phyloP scores from a whole-genome alignment of 2,113 vertebrate genomes.

The Camelus bactrianus region DNA sequence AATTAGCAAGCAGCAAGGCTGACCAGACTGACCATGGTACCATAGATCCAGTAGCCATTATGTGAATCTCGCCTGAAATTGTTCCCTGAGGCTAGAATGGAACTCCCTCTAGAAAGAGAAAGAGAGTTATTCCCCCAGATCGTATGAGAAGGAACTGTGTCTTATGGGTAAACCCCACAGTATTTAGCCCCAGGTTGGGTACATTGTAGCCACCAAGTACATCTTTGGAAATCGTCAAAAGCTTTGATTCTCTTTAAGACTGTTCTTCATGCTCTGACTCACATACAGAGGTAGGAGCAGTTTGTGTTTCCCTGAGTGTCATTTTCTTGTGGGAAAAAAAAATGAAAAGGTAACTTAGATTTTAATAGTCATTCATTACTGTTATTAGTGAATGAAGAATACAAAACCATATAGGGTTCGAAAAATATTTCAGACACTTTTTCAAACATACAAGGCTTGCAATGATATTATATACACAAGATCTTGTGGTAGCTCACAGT shows the following conservation, averaged over 20 bases:
- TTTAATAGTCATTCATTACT: slow-evolving; percentile 15
- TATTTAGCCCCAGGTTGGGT: neutral
- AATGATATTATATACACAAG: neutral
- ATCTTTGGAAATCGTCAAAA: neutral
- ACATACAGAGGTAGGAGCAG: neutral
- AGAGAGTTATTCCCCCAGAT: neutral
- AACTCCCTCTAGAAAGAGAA: neutral
- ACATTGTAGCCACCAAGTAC: neutral
- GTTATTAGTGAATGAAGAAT: neutral
- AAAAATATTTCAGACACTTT: neutral
- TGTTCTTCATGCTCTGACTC: neutral
- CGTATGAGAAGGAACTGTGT: neutral
- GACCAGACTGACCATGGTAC: neutral
- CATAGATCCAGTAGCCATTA: no score
- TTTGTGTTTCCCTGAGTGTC: neutral
- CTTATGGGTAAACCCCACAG: no score
- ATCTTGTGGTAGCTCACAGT: no score
- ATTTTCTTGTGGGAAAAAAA: neutral
- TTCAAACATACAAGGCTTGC: neutral
- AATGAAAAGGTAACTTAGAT: neutral
- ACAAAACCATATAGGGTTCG: neutral
- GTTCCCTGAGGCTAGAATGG: neutral
- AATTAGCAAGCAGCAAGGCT: neutral
- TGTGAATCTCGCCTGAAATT: neutral
- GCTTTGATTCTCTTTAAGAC: neutral